Percentiles rank a stretch among this genome's conserved stretches.
Conservation (phyloP, 2,113 vertebrate genomes). For the Thalassarche chlororhynchos region DNA sequence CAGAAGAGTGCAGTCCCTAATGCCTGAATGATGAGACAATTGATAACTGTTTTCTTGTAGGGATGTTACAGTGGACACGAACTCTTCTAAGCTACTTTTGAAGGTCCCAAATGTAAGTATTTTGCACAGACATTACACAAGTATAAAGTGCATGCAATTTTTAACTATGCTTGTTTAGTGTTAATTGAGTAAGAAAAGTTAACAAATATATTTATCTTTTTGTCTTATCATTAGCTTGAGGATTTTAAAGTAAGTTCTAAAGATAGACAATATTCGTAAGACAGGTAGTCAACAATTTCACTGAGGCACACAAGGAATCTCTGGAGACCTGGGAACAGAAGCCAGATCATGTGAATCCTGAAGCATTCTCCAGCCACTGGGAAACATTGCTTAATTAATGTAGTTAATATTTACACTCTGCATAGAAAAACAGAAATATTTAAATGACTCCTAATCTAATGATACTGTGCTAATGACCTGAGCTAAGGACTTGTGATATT, state of each 20-base stretch:
- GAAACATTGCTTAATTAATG: not conserved
- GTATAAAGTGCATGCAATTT: not conserved
- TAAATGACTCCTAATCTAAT: slow-evolving; percentile 9
- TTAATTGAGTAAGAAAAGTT: not conserved
- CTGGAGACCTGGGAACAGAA: not conserved
- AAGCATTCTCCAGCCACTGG: not conserved
- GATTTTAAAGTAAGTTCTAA: not conserved
- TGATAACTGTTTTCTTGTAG: not conserved
- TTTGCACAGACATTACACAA: not conserved
- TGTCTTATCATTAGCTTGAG: not conserved
- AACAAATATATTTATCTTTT: not conserved
- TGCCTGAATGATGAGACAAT: not conserved
- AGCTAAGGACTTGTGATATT: not conserved
- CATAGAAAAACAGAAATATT: slow-evolving; percentile 5
- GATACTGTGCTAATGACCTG: not conserved
- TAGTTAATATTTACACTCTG: slow-evolving; percentile 15
- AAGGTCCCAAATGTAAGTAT: not conserved
- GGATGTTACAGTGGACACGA: not conserved
- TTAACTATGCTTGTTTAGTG: not conserved
- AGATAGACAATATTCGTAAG: not conserved
- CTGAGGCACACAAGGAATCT: not conserved
- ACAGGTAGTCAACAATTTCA: not conserved
- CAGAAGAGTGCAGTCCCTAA: not conserved
- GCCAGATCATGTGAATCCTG: not conserved
- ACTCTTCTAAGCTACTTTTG: not conserved